Evolutionary conservation across 1,140 invertebrate species (phyloP).

Genomic region (Ooceraea biroi): DNA sequence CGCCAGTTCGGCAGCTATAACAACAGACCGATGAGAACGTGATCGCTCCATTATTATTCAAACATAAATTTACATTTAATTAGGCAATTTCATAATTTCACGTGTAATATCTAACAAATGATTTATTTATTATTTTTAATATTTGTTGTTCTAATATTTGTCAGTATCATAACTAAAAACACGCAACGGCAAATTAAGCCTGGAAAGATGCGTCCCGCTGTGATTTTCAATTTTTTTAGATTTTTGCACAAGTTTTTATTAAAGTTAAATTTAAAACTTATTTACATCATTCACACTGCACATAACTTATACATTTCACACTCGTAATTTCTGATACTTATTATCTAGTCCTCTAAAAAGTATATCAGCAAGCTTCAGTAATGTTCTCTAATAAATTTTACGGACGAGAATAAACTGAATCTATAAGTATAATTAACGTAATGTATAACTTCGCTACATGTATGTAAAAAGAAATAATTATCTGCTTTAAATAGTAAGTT

Average conservation of each 20-base stretch:
- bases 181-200: background rate
- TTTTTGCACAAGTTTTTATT: constrained; percentile 26
- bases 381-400: constrained; percentile 11
- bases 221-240: background rate
- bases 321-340: background rate
- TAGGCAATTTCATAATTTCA: too few relatives aligned
- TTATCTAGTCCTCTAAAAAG: constrained; percentile 17
- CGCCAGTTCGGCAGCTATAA: too few relatives aligned
- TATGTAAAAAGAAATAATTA: constrained; percentile 10
- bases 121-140: too few relatives aligned
- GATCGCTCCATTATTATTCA: too few relatives aligned
- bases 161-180: background rate
- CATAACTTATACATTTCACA: background rate
- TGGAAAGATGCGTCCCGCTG: background rate
- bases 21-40: too few relatives aligned
- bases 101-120: too few relatives aligned
- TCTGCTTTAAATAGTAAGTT: constrained; percentile 47
- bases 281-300: constrained; percentile 32
- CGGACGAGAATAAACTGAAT: constrained; percentile 8
- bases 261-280: constrained; percentile 35
- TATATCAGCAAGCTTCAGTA: background rate
- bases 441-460: constrained; percentile 32
- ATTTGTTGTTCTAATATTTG: too few relatives aligned
- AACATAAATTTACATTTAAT: too few relatives aligned
- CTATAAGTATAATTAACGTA: background rate